Base-by-base conservation (phyloP, 2,797 vertebrate genomes). In the Lutjanus argentimaculatus region DNA sequence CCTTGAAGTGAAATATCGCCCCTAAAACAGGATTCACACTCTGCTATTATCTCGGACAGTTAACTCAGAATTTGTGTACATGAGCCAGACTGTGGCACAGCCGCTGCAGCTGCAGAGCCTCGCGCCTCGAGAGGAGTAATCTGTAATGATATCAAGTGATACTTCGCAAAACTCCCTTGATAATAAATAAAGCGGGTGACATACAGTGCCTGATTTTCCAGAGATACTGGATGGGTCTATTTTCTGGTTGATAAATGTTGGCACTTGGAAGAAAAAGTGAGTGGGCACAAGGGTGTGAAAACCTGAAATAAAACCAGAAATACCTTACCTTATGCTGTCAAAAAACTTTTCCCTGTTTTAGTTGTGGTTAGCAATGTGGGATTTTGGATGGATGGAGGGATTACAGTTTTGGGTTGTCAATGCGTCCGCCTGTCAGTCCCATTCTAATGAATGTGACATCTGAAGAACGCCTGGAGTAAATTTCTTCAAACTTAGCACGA, bases 1-100 rank as follows among this genome's bases (percentile, higher is more conserved):
- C 77, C 77, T 88, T 85, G 55, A 86, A 85, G 75, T 80, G 46
- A 88, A 84, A 87, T 82, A 87, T 68, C 36, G 21, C 61, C 64
- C 72, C 49, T 25, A 56, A 86, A 82, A 70, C 55, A 67, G 42
- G 83, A 80, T 82, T 83, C 30, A 83, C 73, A 80, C 72, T 66
- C 43, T 79, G 7, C 40, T 51, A 72, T 81, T 67, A 84, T 82
- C 52, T 67, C 4, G 4, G 79, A 84, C 55, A 74, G 74, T 88
- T 84, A 78, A 79, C 30, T 70, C 45, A 42, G 53, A 75, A 53
- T 82, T 21, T 81, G 75, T 85, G 70, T 51, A 62, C 79, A 87
- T 59, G 51, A 87, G 77, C n/a, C 43, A 21, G 55, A 65, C 43
- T 69, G 56, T 25, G 7, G 64, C 69, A 61, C 56, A 40, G 70